A percentile compares a stretch with the other conserved stretches of the same genome.
These are phyloP conservation scores for Hyperopisus bebe DNA, from an alignment of 2,113 vertebrate genomes.

Conservation along the genomic window DNA sequence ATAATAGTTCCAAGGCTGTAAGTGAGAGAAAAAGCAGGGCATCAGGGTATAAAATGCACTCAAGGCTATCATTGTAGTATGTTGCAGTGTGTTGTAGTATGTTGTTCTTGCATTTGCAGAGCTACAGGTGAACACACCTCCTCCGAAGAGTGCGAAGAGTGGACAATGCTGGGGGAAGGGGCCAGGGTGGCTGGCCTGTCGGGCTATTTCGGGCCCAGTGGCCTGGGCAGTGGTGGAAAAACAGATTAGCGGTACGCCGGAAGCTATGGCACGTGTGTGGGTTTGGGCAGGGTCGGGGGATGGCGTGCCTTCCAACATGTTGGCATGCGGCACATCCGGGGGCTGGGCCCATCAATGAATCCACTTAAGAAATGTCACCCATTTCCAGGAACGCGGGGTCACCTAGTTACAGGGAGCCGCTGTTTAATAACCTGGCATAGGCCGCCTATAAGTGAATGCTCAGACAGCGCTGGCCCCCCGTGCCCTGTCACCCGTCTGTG, in stretches of 20 bases:
- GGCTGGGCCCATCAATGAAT: not conserved
- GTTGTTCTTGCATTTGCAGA: not conserved
- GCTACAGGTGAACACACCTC: not conserved
- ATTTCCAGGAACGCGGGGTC: not conserved
- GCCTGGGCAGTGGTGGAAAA: constrained; percentile 32
- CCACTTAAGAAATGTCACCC: not conserved
- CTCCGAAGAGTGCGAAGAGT: not conserved
- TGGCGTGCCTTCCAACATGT: constrained; percentile 18
- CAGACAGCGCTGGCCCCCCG: not conserved
- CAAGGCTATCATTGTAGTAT: not conserved
- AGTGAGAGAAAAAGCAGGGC: not conserved
- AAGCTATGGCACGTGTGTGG: constrained; percentile 16
- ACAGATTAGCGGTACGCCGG: constrained; percentile 23
- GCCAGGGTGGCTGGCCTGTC: not conserved
- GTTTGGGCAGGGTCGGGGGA: constrained; percentile 18
- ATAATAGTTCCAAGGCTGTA: not conserved
- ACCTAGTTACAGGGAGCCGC: not conserved
- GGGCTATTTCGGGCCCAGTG: constrained; percentile 35
- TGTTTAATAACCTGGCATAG: not conserved
- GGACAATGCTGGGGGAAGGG: not conserved
- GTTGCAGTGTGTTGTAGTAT: not conserved
- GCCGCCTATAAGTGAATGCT: not conserved
- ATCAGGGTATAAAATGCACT: not conserved
- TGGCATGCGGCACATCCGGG: constrained; percentile 21
- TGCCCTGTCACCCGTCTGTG: constrained; percentile 10